Percentiles rank a stretch among this genome's conserved stretches.
phyloP scores from a whole-genome alignment of 2,113 vertebrate genomes.

The Microcebus jonahi region DNA sequence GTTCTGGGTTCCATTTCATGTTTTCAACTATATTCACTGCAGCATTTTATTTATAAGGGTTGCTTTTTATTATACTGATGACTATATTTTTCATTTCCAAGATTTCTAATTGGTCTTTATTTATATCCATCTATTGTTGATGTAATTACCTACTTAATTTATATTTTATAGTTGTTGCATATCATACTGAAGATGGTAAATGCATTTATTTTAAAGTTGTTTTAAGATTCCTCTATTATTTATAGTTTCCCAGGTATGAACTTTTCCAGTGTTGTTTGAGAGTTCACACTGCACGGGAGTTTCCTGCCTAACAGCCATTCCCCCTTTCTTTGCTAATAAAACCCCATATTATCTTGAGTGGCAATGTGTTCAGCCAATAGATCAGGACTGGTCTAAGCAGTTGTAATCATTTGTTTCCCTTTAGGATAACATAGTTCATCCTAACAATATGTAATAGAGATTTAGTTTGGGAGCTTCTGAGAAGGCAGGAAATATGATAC shows the following conservation, averaged over 20 bases:
- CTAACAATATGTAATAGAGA: neutral
- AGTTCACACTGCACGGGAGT: neutral
- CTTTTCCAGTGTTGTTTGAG: neutral
- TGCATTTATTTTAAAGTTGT: neutral
- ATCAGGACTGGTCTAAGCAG: neutral
- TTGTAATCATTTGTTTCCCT: neutral
- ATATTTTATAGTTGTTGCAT: neutral
- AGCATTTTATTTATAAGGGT: neutral
- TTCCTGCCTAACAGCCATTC: neutral
- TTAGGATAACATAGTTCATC: neutral
- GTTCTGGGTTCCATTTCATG: neutral
- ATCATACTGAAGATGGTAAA: neutral
- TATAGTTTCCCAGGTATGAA: neutral
- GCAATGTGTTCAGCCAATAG: neutral
- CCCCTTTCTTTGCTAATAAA: neutral
- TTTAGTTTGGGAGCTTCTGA: neutral
- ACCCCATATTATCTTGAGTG: neutral
- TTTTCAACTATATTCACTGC: neutral
- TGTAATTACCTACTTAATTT: neutral
- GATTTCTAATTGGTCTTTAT: neutral
- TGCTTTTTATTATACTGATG: neutral
- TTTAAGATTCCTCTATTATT: neutral
- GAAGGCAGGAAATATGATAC: neutral
- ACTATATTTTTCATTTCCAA: constrained; percentile 15
- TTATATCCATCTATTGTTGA: neutral